Base-by-base conservation (phyloP, 2,797 vertebrate genomes). In the Sebastes iracundus region DNA sequence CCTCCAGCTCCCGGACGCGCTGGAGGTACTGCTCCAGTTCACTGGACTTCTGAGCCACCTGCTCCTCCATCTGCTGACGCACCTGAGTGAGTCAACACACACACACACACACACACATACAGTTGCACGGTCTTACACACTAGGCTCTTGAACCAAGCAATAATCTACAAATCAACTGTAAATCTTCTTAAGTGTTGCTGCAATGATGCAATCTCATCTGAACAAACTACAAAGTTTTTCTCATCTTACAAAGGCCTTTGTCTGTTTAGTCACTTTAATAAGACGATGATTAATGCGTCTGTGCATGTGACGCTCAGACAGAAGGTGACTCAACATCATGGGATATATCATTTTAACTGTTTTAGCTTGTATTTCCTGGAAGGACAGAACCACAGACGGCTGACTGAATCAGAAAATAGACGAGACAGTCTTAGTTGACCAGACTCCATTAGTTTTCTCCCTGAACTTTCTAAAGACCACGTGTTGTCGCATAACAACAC, bases 31-130 rank as follows among this genome's bases (percentile, higher is more conserved):
- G 97, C 77, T 98, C 97, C 90, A 99, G 94, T 84, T 99, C 97
- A n/a, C 94, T 96, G 32, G 97, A 97, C 90, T 99, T 99, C 93
- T 98, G 97, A 42, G 97, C 98, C 82, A 99, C 96, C 92, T 99
- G 95, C 87, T 97, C 95, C 92, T 99, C 98, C 97, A 99, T 98
- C 93, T 99, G 96, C 90, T 96, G 97, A 79, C 97, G 97, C 61
- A 97, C 96, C 98, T 99, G 87, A 80, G 27, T 32, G 42, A 81
- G 38, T 10, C 12, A 25, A 63, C 35, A 53, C 67, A 77, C 59
- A 62, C 35, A 72, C 32, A 23, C 32, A 64, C 62, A 62, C 60
- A 72, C 60, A 72, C 28, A 55, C 56, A 62, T 23, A 75, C 35
- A 25, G 12, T 52, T 1, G 9, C 64, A 73, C 46, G 27, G 2